Percentiles rank a stretch among this genome's conserved stretches.
phyloP scores from a whole-genome alignment of 2,888 invertebrate species.

The Dione vanillae region DNA sequence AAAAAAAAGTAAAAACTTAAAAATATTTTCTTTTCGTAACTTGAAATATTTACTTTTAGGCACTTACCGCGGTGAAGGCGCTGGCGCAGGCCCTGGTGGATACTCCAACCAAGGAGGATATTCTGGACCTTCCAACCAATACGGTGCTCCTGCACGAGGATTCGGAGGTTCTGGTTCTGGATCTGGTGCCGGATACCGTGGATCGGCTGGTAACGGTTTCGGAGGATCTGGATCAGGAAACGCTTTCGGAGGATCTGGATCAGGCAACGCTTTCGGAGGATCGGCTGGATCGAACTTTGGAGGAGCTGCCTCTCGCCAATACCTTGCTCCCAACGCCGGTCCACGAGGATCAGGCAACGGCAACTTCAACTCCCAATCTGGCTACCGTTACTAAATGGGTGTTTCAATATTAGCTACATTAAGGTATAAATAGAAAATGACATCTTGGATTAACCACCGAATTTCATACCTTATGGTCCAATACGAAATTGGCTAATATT shows the following conservation, averaged over 20 bases:
- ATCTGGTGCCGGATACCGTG: constrained; percentile 45
- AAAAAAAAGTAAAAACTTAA: too few relatives aligned
- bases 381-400: constrained; percentile 71
- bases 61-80: constrained; percentile 75
- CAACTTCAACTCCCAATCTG: constrained; percentile 77
- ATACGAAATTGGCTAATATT: constrained; percentile 32
- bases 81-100: constrained; percentile 47
- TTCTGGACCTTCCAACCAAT: constrained; percentile 49
- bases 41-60: constrained; percentile 58
- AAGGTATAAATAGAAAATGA: constrained; percentile 19
- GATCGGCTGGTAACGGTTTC: constrained; percentile 40
- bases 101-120: constrained; percentile 53
- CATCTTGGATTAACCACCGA: constrained; percentile 40
- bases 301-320: constrained; percentile 72
- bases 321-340: constrained; percentile 73
- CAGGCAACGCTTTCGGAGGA: constrained; percentile 54
- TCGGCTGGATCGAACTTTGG: constrained; percentile 57
- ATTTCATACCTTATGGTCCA: not conserved
- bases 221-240: constrained; percentile 40
- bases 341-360: constrained; percentile 70
- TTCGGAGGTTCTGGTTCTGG: constrained; percentile 48
- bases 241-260: constrained; percentile 44
- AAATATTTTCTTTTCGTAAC: not conserved
- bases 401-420: constrained; percentile 38
- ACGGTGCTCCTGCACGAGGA: constrained; percentile 53